These are phyloP conservation scores for Atherinomorus stipes DNA, from an alignment of 2,113 vertebrate species.

Conservation along the genomic window DNA sequence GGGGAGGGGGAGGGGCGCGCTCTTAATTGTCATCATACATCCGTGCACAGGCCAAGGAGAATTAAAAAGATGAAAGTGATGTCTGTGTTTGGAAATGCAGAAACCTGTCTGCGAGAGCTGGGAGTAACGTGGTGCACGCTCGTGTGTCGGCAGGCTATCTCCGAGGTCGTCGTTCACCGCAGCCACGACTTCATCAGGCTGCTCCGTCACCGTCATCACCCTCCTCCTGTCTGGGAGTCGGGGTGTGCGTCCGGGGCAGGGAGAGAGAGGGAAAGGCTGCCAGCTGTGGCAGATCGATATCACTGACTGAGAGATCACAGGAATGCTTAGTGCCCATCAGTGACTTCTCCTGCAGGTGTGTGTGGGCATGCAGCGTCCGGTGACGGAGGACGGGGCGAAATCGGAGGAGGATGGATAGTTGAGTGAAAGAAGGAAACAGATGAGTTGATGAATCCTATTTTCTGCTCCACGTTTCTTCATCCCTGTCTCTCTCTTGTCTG, in stretches of 20 bases:
- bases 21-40: constrained; percentile 52
- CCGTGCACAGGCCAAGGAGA: constrained; percentile 25
- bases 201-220: constrained; percentile 59
- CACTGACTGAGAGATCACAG: constrained; percentile 75
- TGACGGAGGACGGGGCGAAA: constrained; percentile 36
- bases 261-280: constrained; percentile 38
- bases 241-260: constrained; percentile 13
- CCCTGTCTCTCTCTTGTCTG: constrained; percentile 3
- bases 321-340: constrained; percentile 70
- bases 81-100: constrained; percentile 23
- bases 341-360: constrained; percentile 38
- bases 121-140: constrained; percentile 2
- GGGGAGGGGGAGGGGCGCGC: constrained; percentile 8
- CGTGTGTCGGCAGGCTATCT: constrained; percentile 31
- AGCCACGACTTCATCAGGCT: constrained; percentile 40
- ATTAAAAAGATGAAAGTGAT: constrained; percentile 51
- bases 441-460: constrained; percentile 58
- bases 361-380: constrained; percentile 20
- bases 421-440: constrained; percentile 57
- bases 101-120: no score
- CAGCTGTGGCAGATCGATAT: constrained; percentile 68
- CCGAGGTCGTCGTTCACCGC: constrained; percentile 42
- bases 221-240: constrained; percentile 30
- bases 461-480: constrained; percentile 36
- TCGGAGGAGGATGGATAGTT: constrained; percentile 54